Percentiles rank a stretch among this genome's conserved stretches.
Conservation (phyloP, 35 echinoderm and acorn worm species). For the Acanthaster planci region DNA sequence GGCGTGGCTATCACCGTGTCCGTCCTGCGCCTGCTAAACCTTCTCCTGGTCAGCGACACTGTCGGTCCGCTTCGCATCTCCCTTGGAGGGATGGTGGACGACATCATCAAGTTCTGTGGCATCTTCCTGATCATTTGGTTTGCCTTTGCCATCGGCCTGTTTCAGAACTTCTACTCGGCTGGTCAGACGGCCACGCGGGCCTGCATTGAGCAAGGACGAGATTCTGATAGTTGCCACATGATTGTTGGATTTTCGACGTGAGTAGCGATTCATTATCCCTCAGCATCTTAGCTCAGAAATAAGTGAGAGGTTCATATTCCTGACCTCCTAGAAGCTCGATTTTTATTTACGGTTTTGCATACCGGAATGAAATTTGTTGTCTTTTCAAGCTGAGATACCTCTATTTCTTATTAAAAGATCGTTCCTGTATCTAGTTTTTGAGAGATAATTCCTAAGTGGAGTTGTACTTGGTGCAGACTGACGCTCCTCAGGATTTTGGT, state of each 20-base stretch:
- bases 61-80: conserved; percentile 23
- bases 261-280: background rate
- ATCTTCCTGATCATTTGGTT: conserved; percentile 32
- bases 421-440: too few relatives aligned
- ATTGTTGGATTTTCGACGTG: conserved; percentile 4
- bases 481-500: too few relatives aligned
- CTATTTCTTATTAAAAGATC: too few relatives aligned
- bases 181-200: background rate
- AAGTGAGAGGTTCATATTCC: too few relatives aligned
- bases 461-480: too few relatives aligned
- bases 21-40: conserved; percentile 17
- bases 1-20: conserved; percentile 10
- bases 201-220: background rate
- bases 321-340: too few relatives aligned
- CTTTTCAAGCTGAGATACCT: too few relatives aligned
- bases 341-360: too few relatives aligned
- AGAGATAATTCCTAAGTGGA: too few relatives aligned
- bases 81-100: conserved; percentile 4
- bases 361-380: too few relatives aligned
- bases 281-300: too few relatives aligned
- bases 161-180: conserved; percentile 8
- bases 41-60: conserved; percentile 19
- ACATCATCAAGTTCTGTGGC: conserved; percentile 16
- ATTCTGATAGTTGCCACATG: background rate
- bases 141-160: conserved; percentile 20